Conservation (phyloP, 1,140 invertebrate genomes). For the honey bee (Apis mellifera) region DNA sequence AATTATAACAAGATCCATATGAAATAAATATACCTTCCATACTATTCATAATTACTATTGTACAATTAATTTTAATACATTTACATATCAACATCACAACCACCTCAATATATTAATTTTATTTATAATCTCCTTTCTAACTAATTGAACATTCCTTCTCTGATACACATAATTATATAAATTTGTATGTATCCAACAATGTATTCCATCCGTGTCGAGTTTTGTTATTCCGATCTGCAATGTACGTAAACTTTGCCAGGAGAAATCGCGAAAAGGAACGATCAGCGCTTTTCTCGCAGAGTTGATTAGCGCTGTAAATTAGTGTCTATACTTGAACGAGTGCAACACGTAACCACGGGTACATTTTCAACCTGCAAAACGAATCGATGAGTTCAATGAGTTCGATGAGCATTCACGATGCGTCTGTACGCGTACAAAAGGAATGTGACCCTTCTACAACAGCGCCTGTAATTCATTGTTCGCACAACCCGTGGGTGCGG, state of each 20-base stretch:
- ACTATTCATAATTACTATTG: too few relatives aligned
- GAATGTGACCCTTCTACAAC: constrained; percentile 36
- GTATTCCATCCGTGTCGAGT: neutral
- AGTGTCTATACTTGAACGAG: constrained; percentile 36
- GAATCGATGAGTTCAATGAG: constrained; percentile 3
- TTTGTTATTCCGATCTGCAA: neutral
- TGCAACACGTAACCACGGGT: neutral
- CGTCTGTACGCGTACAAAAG: constrained; percentile 19
- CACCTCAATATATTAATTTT: constrained; percentile 28
- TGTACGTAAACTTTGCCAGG: neutral
- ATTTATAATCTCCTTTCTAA: neutral
- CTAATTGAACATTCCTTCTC: constrained; percentile 13
- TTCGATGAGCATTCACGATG: constrained; percentile 18
- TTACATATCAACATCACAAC: constrained; percentile 10
- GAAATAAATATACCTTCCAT: too few relatives aligned
- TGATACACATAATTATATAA: neutral
- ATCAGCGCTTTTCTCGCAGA: neutral
- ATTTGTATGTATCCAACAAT: neutral
- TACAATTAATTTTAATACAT: neutral
- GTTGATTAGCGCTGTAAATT: constrained; percentile 52
- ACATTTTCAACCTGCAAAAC: constrained; percentile 23
- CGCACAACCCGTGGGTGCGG: constrained; percentile 11
- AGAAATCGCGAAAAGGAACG: constrained; percentile 19
- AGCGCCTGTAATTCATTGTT: constrained; percentile 18
- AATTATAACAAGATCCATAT: neutral